Percentiles rank a stretch among this genome's conserved stretches.
Evolutionary conservation across 1,140 invertebrate species (phyloP).

Genomic region (Goniozus legneri): DNA sequence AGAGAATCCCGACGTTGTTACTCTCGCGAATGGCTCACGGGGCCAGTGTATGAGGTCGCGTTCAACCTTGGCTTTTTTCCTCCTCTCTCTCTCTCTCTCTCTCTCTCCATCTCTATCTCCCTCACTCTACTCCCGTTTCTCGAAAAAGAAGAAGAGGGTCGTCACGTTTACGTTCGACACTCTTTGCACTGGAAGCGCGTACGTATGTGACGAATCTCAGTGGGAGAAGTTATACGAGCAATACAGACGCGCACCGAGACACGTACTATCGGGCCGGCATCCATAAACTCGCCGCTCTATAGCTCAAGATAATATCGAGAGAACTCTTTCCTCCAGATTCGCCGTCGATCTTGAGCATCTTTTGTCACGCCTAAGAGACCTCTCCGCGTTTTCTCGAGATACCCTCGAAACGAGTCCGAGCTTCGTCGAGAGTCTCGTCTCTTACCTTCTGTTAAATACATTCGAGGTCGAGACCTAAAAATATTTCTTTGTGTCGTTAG

Average conservation of each 20-base stretch:
- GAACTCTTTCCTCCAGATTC: constrained; percentile 6
- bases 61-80: constrained; percentile 1
- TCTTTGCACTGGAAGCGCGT: background rate
- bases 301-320: constrained; percentile 26
- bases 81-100: background rate
- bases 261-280: constrained; percentile 13
- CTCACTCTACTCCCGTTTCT: background rate
- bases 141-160: background rate
- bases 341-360: background rate
- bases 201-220: constrained; percentile 16
- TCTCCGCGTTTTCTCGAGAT: too few relatives aligned
- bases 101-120: background rate
- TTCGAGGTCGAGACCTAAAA: too few relatives aligned
- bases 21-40: too few relatives aligned
- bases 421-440: too few relatives aligned
- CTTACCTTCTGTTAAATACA: too few relatives aligned
- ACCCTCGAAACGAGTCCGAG: too few relatives aligned
- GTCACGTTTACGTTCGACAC: background rate
- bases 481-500: too few relatives aligned
- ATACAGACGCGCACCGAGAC: background rate
- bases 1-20: too few relatives aligned
- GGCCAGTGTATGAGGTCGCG: too few relatives aligned
- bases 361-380: background rate
- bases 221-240: constrained; percentile 18
- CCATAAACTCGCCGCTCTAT: constrained; percentile 23